Conservation (phyloP, 2,888 invertebrate genomes). For the Harpagoxenus sublaevis region DNA sequence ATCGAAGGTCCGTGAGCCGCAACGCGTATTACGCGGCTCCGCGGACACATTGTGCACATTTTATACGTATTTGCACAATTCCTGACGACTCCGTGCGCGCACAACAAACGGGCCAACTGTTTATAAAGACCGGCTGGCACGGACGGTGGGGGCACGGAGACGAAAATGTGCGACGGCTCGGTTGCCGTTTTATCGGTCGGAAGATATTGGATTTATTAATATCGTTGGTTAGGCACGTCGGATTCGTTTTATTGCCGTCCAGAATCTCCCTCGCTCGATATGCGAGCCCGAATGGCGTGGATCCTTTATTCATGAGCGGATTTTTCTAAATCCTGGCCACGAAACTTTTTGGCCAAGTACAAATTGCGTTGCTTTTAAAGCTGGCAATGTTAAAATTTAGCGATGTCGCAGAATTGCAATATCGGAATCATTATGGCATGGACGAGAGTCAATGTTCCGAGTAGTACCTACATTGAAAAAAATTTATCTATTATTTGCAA, state of each 20-base stretch:
- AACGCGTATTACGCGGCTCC: slow-evolving; percentile 82
- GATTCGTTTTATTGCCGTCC: slow-evolving; percentile 80
- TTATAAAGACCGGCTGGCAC: slow-evolving; percentile 61
- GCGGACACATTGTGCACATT: slow-evolving; percentile 85
- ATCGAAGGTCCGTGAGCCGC: slow-evolving; percentile 60
- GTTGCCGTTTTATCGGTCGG: slow-evolving; percentile 83
- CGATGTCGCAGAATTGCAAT: neutral
- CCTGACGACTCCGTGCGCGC: slow-evolving; percentile 80
- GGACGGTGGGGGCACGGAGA: slow-evolving; percentile 64
- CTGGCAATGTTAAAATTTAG: neutral
- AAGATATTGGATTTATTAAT: slow-evolving; percentile 84
- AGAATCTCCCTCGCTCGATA: slow-evolving; percentile 39
- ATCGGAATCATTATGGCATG: neutral
- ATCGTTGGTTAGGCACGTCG: slow-evolving; percentile 80
- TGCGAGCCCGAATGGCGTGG: slow-evolving; percentile 24
- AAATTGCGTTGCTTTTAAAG: neutral
- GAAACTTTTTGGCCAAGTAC: neutral
- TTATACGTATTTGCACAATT: slow-evolving; percentile 86
- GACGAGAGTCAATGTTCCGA: neutral
- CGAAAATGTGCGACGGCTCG: slow-evolving; percentile 68
- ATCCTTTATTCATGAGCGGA: slow-evolving; percentile 22
- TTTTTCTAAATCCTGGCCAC: neutral
- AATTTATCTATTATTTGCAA: too few species aligned
- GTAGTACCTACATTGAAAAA: too few species aligned
- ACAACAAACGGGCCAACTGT: slow-evolving; percentile 68